Evolutionary conservation across 2,113 vertebrate genomes (phyloP), one percentile per base, ranked within the genome.

Genomic region (Desmodus rotundus): DNA sequence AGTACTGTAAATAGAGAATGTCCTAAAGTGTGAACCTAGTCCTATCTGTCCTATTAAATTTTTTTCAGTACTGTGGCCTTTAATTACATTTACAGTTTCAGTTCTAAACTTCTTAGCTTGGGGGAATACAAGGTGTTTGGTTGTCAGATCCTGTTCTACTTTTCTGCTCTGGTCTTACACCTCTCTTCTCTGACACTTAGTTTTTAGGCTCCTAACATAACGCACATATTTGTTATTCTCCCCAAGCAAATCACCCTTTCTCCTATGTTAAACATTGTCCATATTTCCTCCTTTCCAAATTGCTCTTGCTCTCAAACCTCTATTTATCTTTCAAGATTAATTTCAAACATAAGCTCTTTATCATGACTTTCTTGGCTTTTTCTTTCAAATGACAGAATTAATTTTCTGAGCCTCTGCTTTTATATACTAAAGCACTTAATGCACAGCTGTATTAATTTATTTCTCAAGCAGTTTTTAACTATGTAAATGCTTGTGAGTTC

Each of bases 281-380:
- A 65, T 73, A 78, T 6, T 33, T 31, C 67, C 63, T 90, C 19
- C 38, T 73, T 94, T 45, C 54, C 20, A 72, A 95, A 94, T 83
- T 83, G 52, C 22, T 81, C 52, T 89, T 73, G 38, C 76, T 91
- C 28, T 87, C 31, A 96, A 86, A 50, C 3, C 19, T 72, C 74
- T 93, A 83, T 85, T 95, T 95, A 74, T 87, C 63, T 50, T 92
- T 54, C 41, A n/a, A 95, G 63, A 87, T 94, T 95, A 89, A 80
- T 90, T 96, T 96, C 52, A 91, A 86, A 89, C 20, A 26, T 58
- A 93, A 87, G 58, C 11, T 4, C 26, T 12, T 94, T 73, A n/a
- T 61, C 70, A 65, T 16, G 41, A 78, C 5, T 93, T 94, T 73
- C 33, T 47, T 92, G 50, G 70, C 8, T 92, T 45, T 96, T 95